Conservation (phyloP, 2,888 invertebrate genomes). For the Trypoxylon attenuatum region DNA sequence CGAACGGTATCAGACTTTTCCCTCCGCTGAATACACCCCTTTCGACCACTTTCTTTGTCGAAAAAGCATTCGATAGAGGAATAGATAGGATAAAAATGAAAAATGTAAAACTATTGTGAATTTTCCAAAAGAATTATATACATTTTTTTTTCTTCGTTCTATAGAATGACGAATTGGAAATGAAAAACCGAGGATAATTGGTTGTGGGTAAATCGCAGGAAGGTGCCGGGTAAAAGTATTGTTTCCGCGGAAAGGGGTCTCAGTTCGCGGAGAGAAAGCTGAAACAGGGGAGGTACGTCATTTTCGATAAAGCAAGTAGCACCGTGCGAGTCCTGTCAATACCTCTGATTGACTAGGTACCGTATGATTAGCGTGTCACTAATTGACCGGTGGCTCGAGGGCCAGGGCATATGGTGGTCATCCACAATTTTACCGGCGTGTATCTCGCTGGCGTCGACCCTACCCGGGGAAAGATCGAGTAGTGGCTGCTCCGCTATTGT, state of each 20-base stretch:
- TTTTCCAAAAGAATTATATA: not conserved
- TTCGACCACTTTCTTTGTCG: too few species aligned
- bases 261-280: too few species aligned
- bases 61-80: not conserved
- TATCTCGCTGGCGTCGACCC: constrained; percentile 27
- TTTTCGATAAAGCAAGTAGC: not conserved
- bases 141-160: too few species aligned
- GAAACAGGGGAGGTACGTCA: not conserved
- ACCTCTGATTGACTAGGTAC: constrained; percentile 11
- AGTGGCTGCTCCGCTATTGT: constrained; percentile 26
- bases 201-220: too few species aligned
- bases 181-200: too few species aligned
- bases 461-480: constrained; percentile 13
- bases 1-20: too few species aligned
- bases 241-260: too few species aligned
- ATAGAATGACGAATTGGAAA: too few species aligned
- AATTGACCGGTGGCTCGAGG: constrained; percentile 28
- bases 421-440: constrained; percentile 58
- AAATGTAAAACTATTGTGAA: not conserved
- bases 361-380: constrained; percentile 28
- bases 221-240: too few species aligned
- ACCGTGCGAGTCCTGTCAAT: constrained; percentile 4
- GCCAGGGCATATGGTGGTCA: constrained; percentile 63
- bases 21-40: not conserved
- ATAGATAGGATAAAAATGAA: not conserved